phyloP scores from a whole-genome alignment of 2,797 vertebrate species.

The Acanthis flammea region DNA sequence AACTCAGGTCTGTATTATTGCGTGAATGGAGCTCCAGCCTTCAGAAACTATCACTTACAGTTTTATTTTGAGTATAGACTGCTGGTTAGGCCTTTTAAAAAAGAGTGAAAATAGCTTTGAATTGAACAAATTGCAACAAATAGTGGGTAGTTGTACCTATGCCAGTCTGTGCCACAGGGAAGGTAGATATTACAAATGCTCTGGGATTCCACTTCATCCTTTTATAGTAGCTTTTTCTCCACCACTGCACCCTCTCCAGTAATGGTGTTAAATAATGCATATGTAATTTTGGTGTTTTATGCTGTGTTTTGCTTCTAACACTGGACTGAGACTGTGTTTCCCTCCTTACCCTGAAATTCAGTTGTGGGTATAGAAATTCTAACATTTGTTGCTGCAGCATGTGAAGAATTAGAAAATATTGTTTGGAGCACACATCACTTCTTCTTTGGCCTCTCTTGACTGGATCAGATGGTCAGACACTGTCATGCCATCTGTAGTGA shows the following conservation, averaged over 20 bases:
- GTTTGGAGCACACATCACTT: conserved; percentile 31
- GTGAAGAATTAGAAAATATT: conserved; percentile 41
- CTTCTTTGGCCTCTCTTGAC: conserved; percentile 31
- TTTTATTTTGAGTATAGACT: conserved; percentile 2
- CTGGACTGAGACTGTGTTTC: background rate
- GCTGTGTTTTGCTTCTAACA: background rate
- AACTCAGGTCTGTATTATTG: background rate
- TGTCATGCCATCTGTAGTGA: conserved; percentile 53
- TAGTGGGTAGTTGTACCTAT: background rate
- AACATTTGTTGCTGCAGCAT: conserved; percentile 16
- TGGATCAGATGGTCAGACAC: conserved; percentile 65
- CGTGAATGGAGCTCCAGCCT: background rate
- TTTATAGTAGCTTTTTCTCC: background rate
- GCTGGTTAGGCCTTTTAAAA: background rate
- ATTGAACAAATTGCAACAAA: conserved; percentile 23
- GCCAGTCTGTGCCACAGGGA: conserved; percentile 39
- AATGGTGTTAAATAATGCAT: conserved; percentile 63
- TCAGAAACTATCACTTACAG: background rate
- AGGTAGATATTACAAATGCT: conserved; percentile 19
- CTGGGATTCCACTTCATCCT: conserved; percentile 21
- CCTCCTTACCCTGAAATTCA: background rate
- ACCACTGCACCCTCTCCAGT: conserved; percentile 38
- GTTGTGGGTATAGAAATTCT: background rate
- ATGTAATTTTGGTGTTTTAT: conserved; percentile 49
- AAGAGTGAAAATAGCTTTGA: background rate